A percentile compares a stretch with the other conserved stretches of the same genome.
Conservation (phyloP, 2,888 invertebrate genomes). For the Campoletis raptor region DNA sequence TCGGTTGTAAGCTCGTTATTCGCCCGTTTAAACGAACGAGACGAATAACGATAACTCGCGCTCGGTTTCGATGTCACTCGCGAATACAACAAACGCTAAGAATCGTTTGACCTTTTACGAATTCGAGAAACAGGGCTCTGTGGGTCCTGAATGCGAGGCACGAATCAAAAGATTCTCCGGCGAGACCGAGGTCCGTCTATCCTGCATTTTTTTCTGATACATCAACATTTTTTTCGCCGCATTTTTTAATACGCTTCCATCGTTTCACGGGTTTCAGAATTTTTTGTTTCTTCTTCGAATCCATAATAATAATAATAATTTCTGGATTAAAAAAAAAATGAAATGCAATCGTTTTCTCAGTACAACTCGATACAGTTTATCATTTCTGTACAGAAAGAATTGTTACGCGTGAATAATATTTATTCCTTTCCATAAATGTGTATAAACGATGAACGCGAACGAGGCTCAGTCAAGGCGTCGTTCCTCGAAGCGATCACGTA, state of each 20-base stretch:
- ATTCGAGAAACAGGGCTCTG: neutral
- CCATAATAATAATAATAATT: neutral
- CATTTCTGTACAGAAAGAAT: neutral
- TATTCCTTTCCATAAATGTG: neutral
- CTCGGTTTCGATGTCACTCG: neutral
- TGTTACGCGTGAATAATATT: neutral
- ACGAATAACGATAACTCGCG: neutral
- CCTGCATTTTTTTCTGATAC: neutral
- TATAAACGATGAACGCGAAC: neutral
- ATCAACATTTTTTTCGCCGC: neutral
- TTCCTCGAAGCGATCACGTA: slow-evolving; percentile 16
- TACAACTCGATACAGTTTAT: too few species aligned
- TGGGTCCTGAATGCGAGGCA: too few species aligned
- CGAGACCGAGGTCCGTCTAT: neutral
- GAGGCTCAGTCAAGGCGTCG: neutral
- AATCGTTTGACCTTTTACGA: slow-evolving; percentile 7
- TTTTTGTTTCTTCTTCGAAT: neutral
- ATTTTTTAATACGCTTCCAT: too few species aligned
- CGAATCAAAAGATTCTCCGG: neutral
- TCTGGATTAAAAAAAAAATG: neutral
- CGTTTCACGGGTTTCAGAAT: too few species aligned
- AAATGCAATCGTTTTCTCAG: neutral
- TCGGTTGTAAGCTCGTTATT: neutral
- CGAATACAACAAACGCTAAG: neutral
- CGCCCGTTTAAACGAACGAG: neutral